These are phyloP conservation scores for Rotaria macrura DNA, from an alignment of 2,888 invertebrate genomes.

Conservation along the genomic window DNA sequence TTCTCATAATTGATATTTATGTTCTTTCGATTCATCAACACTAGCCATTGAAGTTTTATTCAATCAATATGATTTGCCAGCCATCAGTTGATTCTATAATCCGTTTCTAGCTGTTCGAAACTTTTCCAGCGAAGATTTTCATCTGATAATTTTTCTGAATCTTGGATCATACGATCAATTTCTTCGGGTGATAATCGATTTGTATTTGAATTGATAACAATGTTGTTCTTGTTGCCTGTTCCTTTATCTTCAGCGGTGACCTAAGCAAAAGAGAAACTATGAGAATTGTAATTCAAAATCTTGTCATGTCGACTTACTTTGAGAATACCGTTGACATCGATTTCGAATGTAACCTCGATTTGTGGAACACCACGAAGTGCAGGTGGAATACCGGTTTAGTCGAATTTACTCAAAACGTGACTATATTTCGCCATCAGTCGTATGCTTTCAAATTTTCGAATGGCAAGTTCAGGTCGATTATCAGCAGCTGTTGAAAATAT, in stretches of 20 bases:
- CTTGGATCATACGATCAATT: slow-evolving; percentile 95
- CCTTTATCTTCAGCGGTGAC: slow-evolving; percentile 92
- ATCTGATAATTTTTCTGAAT: slow-evolving; percentile 95
- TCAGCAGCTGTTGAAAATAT: slow-evolving; percentile 98
- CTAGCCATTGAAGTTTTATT: slow-evolving; percentile 85
- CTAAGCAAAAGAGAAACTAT: too few relatives aligned
- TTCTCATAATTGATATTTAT: slow-evolving; percentile 84
- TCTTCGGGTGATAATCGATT: slow-evolving; percentile 92
- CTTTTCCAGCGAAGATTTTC: slow-evolving; percentile 86
- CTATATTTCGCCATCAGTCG: slow-evolving; percentile 99
- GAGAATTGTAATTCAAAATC: too few relatives aligned
- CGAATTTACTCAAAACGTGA: slow-evolving; percentile 93
- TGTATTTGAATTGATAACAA: slow-evolving; percentile 95
- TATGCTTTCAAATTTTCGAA: slow-evolving; percentile 90
- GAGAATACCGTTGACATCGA: slow-evolving; percentile 53
- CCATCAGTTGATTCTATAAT: slow-evolving; percentile 89
- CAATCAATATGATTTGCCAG: slow-evolving; percentile 92
- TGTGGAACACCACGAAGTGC: slow-evolving; percentile 53
- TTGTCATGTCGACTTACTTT: slow-evolving; percentile 35
- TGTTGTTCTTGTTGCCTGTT: slow-evolving; percentile 94
- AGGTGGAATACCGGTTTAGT: slow-evolving; percentile 87
- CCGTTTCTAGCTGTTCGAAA: slow-evolving; percentile 74
- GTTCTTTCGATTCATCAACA: slow-evolving; percentile 77
- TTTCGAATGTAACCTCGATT: slow-evolving; percentile 53
- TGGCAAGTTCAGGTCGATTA: slow-evolving; percentile 96